Base-by-base conservation (phyloP, 2,797 vertebrate genomes). In the Pipistrellus nathusii region DNA sequence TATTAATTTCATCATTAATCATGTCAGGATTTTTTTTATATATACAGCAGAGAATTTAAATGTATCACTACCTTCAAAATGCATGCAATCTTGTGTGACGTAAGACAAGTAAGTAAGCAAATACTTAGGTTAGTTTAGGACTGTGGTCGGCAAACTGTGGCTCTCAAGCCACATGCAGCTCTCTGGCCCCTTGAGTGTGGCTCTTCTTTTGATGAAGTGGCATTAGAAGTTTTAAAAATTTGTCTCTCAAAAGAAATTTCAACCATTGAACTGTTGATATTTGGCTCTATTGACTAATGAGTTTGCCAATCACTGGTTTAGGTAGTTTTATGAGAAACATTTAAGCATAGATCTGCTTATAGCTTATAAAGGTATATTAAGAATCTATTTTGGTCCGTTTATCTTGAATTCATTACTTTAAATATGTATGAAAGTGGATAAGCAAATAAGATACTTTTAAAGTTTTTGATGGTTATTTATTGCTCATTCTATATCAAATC, bases 1-100 rank as follows among this genome's bases (percentile, higher is more conserved):
- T 75, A 82, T 72, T 92, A 3, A 73, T 81, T 92, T 90, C 18
- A 91, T 17, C 73, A 94, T 53, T 21, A 68, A 5, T 71, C 83
- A n/a, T 30, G 4, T 53, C 17, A 44, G 7, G 4, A 69, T 68
- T 14, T 32, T 48, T 85, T 30, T 55, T 6, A 30, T 55, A 82
- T n/a, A 69, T 30, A 55, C 1, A 62, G 21, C 8, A 83, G 15
- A 44, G 5, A 90, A 66, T 92, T 68, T 25, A 25, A 68, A 76
- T 10, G 20, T 57, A 46, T 17, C 6, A 18, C 32, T 81, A 17
- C 2, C 44, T 46, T 77, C 30, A 64, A 68, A 88, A 7, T 85
- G 27, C 7, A 46, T 15, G 12, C 6, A 32, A 21, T 68, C 46
- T 51, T 77, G 3, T 91, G 9, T 32, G 1, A 2, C 69, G 78